Base-by-base conservation (phyloP, 2,113 vertebrate genomes). In the Hiodon tergisus region DNA sequence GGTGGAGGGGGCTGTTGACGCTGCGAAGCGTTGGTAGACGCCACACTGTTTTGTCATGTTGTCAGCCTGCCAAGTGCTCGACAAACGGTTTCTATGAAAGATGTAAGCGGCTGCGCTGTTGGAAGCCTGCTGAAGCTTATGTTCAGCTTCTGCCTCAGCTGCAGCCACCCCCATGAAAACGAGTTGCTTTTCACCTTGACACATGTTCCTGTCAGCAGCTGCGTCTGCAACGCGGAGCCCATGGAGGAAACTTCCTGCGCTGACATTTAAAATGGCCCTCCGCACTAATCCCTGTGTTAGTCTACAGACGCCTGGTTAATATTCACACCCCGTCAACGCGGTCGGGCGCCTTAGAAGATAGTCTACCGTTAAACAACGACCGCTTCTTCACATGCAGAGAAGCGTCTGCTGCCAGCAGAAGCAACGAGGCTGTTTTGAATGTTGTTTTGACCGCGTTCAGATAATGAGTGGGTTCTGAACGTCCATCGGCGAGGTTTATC, bases 51-150 rank as follows among this genome's bases (percentile, higher is more conserved):
- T 82, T 83, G 80, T 85, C 83, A 79, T 73, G 72, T 60, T 76
- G 78, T 84, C 78, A 72, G 81, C 77, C 78, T 71, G 67, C 74
- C 78, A 81, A 59, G 65, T 82, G 65, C 50, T 53, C 9, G 83
- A 85, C 81, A 80, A 82, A 83, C 31, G n/a, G 74, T 69, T 63
- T 71, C 72, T 73, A 80, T 84, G 83, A 85, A 87, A 87, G 84
- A 84, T 82, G 72, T 81, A 84, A 76, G 66, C 73, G 61, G 76
- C 80, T 76, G 60, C 60, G 77, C 81, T 81, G 85, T 85, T 83
- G 75, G 57, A 31, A 54, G 69, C 55, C 77, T 71, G 83, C 87
- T 84, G 85, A 76, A 82, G 69, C 78, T n/a, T 60, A 76, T 75
- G 80, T 86, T 78, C 78, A 67, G 71, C 80, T 84, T 76, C 67